Evolutionary conservation across 2,797 vertebrate species (phyloP).

Genomic region (Eulemur coronatus): DNA sequence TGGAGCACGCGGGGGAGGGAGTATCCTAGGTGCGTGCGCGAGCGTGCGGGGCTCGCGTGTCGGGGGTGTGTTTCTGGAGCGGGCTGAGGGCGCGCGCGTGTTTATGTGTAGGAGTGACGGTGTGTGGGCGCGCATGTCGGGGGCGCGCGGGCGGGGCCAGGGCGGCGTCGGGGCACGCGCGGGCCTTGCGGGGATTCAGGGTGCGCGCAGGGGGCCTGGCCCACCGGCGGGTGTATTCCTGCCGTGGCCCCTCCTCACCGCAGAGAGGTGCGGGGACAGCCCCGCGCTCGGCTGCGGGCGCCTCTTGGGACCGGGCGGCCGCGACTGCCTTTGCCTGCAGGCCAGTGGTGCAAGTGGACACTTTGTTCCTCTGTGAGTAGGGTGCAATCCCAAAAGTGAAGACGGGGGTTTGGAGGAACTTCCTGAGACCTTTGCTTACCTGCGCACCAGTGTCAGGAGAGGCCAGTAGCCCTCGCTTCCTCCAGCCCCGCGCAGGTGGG

Average conservation of each 20-base stretch:
- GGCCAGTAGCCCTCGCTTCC: no score
- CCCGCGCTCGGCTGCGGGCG: neutral
- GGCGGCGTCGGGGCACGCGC: neutral
- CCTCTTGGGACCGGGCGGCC: neutral
- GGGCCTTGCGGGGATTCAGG: neutral
- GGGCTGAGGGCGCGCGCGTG: neutral
- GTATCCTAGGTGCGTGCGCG: neutral
- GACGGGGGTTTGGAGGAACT: constrained; percentile 40
- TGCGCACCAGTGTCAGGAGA: neutral
- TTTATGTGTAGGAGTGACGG: neutral
- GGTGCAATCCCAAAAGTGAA: constrained; percentile 26
- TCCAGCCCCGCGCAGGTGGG: neutral
- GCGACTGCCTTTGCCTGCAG: neutral
- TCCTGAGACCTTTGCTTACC: neutral
- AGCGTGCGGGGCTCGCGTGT: neutral
- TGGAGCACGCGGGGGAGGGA: neutral
- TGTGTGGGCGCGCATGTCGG: neutral
- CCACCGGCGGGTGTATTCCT: neutral
- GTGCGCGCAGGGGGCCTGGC: neutral
- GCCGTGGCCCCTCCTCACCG: no score
- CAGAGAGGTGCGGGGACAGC: neutral
- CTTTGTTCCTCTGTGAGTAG: neutral
- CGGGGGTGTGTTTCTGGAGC: neutral
- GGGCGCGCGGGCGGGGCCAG: neutral
- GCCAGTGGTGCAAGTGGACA: neutral